These are phyloP conservation scores for Maniola hyperantus DNA, from an alignment of 2,888 invertebrate genomes.

Conservation along the genomic window DNA sequence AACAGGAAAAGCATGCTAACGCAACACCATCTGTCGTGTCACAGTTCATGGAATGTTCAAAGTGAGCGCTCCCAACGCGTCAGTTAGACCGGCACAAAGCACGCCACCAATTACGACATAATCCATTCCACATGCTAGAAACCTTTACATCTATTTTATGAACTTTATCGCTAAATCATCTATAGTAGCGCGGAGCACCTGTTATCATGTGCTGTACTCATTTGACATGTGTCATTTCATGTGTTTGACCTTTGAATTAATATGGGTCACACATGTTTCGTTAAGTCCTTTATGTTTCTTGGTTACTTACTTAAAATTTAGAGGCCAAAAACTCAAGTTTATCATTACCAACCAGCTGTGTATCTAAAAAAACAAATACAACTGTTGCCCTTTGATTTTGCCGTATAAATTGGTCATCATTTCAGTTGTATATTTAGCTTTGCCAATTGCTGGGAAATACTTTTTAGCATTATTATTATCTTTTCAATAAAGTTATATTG, in stretches of 20 bases:
- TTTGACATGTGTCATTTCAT: constrained; percentile 14
- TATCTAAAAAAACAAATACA: background rate
- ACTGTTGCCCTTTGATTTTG: background rate
- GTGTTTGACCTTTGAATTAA: constrained; percentile 17
- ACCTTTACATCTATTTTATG: constrained; percentile 37
- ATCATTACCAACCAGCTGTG: background rate
- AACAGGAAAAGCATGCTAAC: constrained; percentile 40
- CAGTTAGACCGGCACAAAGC: constrained; percentile 39
- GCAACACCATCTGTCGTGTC: constrained; percentile 35
- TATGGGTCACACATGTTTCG: constrained; percentile 17
- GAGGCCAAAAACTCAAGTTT: constrained; percentile 3
- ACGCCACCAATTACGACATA: constrained; percentile 41
- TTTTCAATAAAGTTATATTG: too few species aligned
- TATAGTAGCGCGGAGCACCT: constrained; percentile 26
- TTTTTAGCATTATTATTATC: too few species aligned
- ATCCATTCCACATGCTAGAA: constrained; percentile 38
- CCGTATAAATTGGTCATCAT: background rate
- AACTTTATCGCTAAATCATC: constrained; percentile 34
- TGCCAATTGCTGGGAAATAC: too few species aligned
- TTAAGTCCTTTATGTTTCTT: constrained; percentile 10
- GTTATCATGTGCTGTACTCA: constrained; percentile 21
- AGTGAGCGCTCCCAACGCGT: constrained; percentile 45
- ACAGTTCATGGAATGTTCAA: constrained; percentile 42
- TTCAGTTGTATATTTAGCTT: background rate
- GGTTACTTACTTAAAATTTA: background rate